Base-by-base conservation (phyloP, 2,888 invertebrate genomes). In the Pristionchus japonicus region DNA sequence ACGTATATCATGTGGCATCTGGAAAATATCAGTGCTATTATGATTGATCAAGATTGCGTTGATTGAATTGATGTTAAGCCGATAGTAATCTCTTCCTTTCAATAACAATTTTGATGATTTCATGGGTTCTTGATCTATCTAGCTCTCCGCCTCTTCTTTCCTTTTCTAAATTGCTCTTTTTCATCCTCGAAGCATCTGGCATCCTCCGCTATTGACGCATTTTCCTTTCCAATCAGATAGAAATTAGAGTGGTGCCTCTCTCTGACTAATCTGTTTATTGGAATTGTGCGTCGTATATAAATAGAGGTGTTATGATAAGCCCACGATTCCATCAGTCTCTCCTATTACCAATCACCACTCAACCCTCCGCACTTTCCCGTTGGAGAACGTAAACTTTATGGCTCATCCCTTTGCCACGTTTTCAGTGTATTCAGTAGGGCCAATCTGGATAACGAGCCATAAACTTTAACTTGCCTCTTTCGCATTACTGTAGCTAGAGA, bases 361-460 rank as follows among this genome's bases (percentile, higher is more conserved):
- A n/a, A 70, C 37, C n/a, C n/a, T 37, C 70, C 20, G 70, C 70
- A 70, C 37, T 70, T 70, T 70, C 70, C 20, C 23, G 20, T 37
- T 37, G 6, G 70, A 70, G 37, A 70, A 37, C 23, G 70, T 70
- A 70, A 70, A 70, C 70, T 70, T 37, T 70, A 37, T 70, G 70
- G 70, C 3, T 11, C 37, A 34, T 70, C 23, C n/a, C 20, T 11
- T 6, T 34, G 70, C 43, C 77, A 77, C 77, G 27, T 77, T 77
- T 43, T 43, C 47, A n/a, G 77, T 43, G 77, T 77, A 43, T 77
- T 77, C 77, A 77, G 77, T 77, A 27, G 77, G 77, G 37, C n/a
- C 13, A 43, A n/a, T 43, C 23, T 43, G 77, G 3, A 77, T n/a
- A 70, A 37, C 37, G 70, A 70, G 37, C 31, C 34, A 77, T 77